Evolutionary conservation across 1,140 invertebrate species (phyloP), one percentile per base, ranked within the genome.

Genomic region (Brachionus rubens): DNA sequence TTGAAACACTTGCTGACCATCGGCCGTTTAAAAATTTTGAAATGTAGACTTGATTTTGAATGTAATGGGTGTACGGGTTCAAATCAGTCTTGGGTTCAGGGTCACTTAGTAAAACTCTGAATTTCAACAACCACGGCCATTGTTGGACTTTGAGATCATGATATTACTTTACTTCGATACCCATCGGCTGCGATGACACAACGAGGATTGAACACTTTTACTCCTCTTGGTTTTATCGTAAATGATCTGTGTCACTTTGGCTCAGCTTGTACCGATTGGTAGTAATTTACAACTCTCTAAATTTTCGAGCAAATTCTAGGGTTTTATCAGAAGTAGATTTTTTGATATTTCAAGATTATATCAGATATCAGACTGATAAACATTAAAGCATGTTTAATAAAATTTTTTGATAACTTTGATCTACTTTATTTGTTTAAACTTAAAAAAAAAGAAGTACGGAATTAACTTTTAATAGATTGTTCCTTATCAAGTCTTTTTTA

Each of bases 31-130:
- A 12, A 65, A 65, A 65, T 65, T 65, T 65, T 1, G 59, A 65
- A 14, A 24, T 65, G 24, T 65, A 65, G 12, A 65, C 30, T 65
- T 65, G 59, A 14, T 65, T 65, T 43, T 65, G 59, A 4, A 65
- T 65, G 59, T 65, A 65, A 65, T 65, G 59, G 14, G 14, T 65
- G 40, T 65, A 6, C 0, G 59, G 59, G 10, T 65, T 43, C 5
- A 65, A 24, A 24, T 65, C 40, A 3, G 59, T 65, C 7, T 41
- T 65, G 2, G 59, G 59, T 4, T 65, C 40, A 1, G 24, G 5
- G 19, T 65, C 59, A n/a, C 59, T 65, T 24, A 43, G 19, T 5
- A 65, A 14, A 24, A 65, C 59, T 43, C 59, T 65, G 19, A 65
- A 65, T 9, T 41, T 43, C 3, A 65, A 21, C 12, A 43, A 21